Conservation (phyloP, 1,140 invertebrate species). For the Drosophila pandora region DNA sequence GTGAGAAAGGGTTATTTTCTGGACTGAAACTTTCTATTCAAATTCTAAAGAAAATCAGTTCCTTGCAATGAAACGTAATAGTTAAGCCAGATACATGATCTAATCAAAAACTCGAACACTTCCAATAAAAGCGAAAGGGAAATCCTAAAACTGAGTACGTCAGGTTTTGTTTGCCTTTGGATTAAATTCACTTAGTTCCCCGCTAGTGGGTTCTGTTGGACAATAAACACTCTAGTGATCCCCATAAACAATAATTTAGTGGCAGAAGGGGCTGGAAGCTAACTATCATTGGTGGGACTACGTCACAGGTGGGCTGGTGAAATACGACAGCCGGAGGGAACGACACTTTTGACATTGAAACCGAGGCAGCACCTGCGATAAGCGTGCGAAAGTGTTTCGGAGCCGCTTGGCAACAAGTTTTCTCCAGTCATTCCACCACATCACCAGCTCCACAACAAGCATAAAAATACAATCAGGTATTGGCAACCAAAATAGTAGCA, state of each 20-base stretch:
- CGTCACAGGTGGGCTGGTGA: slow-evolving; percentile 65
- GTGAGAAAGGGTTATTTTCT: slow-evolving; percentile 4
- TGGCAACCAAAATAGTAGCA: background rate
- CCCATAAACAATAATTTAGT: slow-evolving; percentile 37
- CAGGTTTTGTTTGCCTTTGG: background rate
- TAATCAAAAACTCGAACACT: slow-evolving; percentile 14
- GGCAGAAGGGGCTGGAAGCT: slow-evolving; percentile 12
- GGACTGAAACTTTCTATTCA: background rate
- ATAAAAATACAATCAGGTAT: background rate
- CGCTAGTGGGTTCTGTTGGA: background rate
- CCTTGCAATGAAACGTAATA: background rate
- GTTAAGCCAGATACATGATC: slow-evolving; percentile 1
- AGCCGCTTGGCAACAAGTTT: slow-evolving; percentile 62
- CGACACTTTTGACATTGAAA: slow-evolving; percentile 79
- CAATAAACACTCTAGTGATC: slow-evolving; percentile 24
- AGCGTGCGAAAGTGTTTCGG: slow-evolving; percentile 45
- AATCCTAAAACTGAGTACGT: slow-evolving; percentile 9
- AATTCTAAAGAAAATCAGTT: too few species aligned
- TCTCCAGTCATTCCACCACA: background rate
- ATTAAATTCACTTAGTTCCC: slow-evolving; percentile 11
- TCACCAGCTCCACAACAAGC: slow-evolving; percentile 11
- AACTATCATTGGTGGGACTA: slow-evolving; percentile 29
- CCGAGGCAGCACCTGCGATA: slow-evolving; percentile 37
- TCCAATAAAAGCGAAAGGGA: slow-evolving; percentile 12
- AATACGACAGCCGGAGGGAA: slow-evolving; percentile 46